phyloP scores from a whole-genome alignment of 2,888 invertebrate genomes.

The Drosophila macrothrix region DNA sequence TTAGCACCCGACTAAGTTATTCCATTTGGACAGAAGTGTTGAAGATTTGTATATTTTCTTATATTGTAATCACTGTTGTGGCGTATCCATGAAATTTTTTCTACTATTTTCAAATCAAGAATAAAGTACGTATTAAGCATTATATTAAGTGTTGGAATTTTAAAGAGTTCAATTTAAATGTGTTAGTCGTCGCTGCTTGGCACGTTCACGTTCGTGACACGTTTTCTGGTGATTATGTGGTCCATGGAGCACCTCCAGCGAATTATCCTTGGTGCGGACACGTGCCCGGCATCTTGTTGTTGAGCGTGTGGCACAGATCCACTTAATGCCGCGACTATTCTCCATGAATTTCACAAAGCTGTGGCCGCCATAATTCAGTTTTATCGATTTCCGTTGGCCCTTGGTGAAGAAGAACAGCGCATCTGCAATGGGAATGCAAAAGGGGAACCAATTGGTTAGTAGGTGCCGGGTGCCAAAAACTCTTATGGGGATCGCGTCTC shows the following conservation, averaged over 20 bases:
- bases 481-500: not conserved
- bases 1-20: not conserved
- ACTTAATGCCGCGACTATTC: constrained; percentile 83
- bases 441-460: constrained; percentile 21
- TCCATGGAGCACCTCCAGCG: constrained; percentile 77
- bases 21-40: not conserved
- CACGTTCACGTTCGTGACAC: constrained; percentile 15
- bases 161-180: not conserved
- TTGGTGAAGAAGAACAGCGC: constrained; percentile 77
- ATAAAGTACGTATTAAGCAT: not conserved
- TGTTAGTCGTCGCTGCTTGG: constrained; percentile 2
- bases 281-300: constrained; percentile 83
- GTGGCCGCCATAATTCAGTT: constrained; percentile 81
- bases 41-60: constrained; percentile 3
- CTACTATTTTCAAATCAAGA: constrained; percentile 3
- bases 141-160: not conserved
- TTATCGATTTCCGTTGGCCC: constrained; percentile 82
- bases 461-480: not conserved
- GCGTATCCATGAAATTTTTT: not conserved
- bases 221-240: constrained; percentile 78
- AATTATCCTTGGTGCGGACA: constrained; percentile 74
- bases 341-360: constrained; percentile 83
- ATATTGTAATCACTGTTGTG: not conserved
- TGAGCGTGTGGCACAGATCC: constrained; percentile 84
- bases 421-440: constrained; percentile 43